Evolutionary conservation across 1,140 invertebrate genomes (phyloP), one percentile per base, ranked within the genome.

Genomic region (Phenacoccus solenopsis): DNA sequence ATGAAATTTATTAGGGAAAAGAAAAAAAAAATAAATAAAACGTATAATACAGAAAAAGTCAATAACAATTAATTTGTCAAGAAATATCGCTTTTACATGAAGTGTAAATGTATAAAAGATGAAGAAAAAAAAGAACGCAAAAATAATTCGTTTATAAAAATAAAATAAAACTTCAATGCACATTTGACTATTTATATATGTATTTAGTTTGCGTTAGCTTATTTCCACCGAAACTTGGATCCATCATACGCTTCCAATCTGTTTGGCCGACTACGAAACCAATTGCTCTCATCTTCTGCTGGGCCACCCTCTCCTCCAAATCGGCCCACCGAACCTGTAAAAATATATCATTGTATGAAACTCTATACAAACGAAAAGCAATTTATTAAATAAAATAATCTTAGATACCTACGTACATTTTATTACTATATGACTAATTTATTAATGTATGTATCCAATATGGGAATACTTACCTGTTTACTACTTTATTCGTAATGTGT

Each of bases 201-300:
- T 94, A 98, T 82, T 96, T 96, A 69, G 94, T 96, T 79, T 90
- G 89, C 68, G 93, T 96, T 16, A 98, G 84, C 7, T 93, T 93
- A 75, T 86, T 87, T 73, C 88, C 86, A 1, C 92, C 93, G 76
- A 87, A 87, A n/a, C 88, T 88, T 12, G 93, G 91, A 81, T 96
- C 93, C 78, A 92, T 93, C 88, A 98, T 94, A 75, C 91, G 83
- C 70, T 89, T 85, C 94, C 94, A 98, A 78, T 97, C 90, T 0
- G 92, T 94, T 74, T 95, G 92, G 2, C 94, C 94, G 57, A 98
- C 91, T 32, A 97, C 92, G 80, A 98, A 98, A 16, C 94, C 94
- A 67, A 97, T 88, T 13, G 91, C 91, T 25, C 93, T 86, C 84
- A 94, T 90, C 80, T 93, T 91, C 76, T 92, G 88, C 80, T 96